Base-by-base conservation (phyloP, 2,888 invertebrate genomes). In the Phyllotreta cruciferae region DNA sequence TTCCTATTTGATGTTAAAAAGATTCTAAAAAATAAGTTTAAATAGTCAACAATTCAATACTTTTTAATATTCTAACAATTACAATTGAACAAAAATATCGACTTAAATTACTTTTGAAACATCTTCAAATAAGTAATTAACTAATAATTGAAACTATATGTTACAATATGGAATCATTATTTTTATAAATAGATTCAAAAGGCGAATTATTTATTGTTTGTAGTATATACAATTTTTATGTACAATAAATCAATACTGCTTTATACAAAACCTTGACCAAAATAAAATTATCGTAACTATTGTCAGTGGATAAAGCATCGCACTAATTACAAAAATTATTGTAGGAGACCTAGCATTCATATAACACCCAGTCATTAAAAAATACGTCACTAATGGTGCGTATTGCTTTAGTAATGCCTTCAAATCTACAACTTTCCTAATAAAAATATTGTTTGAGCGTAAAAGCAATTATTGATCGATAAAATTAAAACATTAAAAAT, bases 181-280 rank as follows among this genome's bases (percentile, higher is more conserved):
- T 60, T 47, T 71, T 49, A 72, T 71, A 70, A 73, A 71, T 70
- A 69, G 69, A 70, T 63, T 64, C 65, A 64, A 66, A 69, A 62
- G 67, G 68, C 64, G 63, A 68, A 69, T 66, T 68, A 56, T 66
- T 67, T 66, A 68, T 66, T 70, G 63, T 66, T 66, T 49, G 64
- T 57, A 63, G 61, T 72, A 74, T 73, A 69, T 76, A 76, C 74
- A 75, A 58, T 68, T 68, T 50, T 68, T 75, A 75, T 76, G 68
- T 75, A 76, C 76, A 76, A 72, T 70, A 66, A 72, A 69, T 70
- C 66, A 76, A 75, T 75, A 75, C 73, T 75, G 74, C 54, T 70
- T 63, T 58, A 62, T 54, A 69, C 56, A 55, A 71, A 60, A 64
- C n/a, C 11, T 38, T 60, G 41, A 45, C 38, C 37, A 10, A 52